phyloP scores from a whole-genome alignment of 2,797 vertebrate genomes.

The Furcifer pardalis region DNA sequence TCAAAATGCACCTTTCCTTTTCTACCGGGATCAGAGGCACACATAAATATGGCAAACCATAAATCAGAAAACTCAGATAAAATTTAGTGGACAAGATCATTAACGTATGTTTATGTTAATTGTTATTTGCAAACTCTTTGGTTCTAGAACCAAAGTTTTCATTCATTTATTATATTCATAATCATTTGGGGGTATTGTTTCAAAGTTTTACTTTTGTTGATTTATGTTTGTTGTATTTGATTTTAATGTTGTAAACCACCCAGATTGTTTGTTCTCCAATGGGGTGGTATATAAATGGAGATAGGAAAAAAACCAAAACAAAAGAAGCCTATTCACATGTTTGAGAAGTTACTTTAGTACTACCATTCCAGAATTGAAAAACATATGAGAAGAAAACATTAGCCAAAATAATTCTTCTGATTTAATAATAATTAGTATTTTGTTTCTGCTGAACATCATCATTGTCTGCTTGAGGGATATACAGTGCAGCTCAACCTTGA shows the following conservation, averaged over 20 bases:
- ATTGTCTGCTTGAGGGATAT: background rate
- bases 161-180: too few relatives aligned
- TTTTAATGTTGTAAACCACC: too few relatives aligned
- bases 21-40: background rate
- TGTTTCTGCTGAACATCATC: background rate
- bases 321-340: background rate
- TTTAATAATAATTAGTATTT: background rate
- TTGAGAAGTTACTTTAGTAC: background rate
- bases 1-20: too few relatives aligned
- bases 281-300: too few relatives aligned
- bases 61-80: background rate
- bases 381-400: background rate
- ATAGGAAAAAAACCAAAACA: background rate
- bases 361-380: background rate
- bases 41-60: too few relatives aligned
- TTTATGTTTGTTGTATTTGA: too few relatives aligned
- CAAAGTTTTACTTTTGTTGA: too few relatives aligned
- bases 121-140: too few relatives aligned
- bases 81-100: too few relatives aligned
- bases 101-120: too few relatives aligned
- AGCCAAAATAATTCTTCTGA: background rate
- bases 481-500: background rate
- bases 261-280: too few relatives aligned
- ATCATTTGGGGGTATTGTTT: background rate
- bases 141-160: too few relatives aligned